phyloP scores from a whole-genome alignment of 2,888 invertebrate species.

The Plagodis dolabraria region DNA sequence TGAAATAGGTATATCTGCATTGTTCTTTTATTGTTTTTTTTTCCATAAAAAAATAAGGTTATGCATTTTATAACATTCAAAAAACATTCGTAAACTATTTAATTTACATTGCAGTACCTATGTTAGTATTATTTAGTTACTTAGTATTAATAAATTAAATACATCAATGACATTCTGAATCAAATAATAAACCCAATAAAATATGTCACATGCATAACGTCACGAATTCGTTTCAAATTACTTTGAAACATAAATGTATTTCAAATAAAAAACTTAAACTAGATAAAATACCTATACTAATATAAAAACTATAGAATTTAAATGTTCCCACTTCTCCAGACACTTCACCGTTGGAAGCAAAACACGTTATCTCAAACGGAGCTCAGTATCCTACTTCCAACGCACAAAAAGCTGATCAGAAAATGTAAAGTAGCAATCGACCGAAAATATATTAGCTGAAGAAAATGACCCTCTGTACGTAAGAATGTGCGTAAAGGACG shows the following conservation, averaged over 20 bases:
- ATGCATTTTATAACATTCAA: no score
- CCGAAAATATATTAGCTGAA: conserved; percentile 21
- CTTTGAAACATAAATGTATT: conserved; percentile 2
- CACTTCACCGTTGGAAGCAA: conserved; percentile 13
- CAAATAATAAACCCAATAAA: no score
- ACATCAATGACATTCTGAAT: no score
- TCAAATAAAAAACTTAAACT: conserved; percentile 10
- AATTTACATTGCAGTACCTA: no score
- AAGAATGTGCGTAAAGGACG: conserved; percentile 18
- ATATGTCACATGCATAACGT: no score
- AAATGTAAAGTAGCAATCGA: conserved; percentile 26
- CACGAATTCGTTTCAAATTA: not conserved
- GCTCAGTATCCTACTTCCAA: conserved; percentile 26
- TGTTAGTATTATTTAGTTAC: no score
- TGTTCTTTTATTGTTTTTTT: not conserved
- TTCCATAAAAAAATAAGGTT: not conserved
- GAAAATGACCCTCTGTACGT: conserved; percentile 21
- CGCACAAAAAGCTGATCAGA: conserved; percentile 19
- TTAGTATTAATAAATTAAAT: no score
- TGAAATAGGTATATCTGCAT: not conserved
- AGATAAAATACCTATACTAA: not conserved
- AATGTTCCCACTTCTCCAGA: conserved; percentile 11
- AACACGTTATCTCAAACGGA: conserved; percentile 16
- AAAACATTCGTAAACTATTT: no score
- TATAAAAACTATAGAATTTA: not conserved